phyloP scores from a whole-genome alignment of 2,113 vertebrate species.

The Phyllostomus hastatus region DNA sequence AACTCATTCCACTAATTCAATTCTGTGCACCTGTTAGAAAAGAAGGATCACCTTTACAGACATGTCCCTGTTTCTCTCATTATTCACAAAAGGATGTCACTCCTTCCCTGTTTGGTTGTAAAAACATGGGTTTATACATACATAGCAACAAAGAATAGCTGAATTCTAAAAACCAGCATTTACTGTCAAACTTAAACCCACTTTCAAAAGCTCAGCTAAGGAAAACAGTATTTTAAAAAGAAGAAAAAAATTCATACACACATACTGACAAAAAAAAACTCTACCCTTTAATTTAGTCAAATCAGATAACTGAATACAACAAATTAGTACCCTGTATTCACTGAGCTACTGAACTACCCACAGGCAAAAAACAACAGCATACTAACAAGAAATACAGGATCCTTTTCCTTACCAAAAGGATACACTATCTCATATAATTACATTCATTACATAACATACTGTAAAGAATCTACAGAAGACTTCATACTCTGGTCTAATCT shows the following conservation, averaged over 20 bases:
- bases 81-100: neutral
- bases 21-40: neutral
- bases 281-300: neutral
- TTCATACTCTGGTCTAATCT: neutral
- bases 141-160: neutral
- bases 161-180: neutral
- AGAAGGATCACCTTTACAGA: neutral
- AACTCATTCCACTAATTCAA: neutral
- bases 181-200: neutral
- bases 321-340: neutral
- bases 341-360: neutral
- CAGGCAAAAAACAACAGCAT: neutral
- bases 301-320: neutral
- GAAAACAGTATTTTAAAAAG: neutral
- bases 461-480: neutral
- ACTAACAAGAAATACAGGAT: neutral
- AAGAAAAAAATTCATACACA: neutral
- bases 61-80: neutral
- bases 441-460: neutral
- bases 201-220: slow-evolving; percentile 21
- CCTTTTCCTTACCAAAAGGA: neutral
- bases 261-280: neutral
- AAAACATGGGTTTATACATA: neutral
- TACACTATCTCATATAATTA: neutral
- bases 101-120: neutral